Conservation (phyloP, 2,888 invertebrate species). For the Allophyes oxyacanthae region DNA sequence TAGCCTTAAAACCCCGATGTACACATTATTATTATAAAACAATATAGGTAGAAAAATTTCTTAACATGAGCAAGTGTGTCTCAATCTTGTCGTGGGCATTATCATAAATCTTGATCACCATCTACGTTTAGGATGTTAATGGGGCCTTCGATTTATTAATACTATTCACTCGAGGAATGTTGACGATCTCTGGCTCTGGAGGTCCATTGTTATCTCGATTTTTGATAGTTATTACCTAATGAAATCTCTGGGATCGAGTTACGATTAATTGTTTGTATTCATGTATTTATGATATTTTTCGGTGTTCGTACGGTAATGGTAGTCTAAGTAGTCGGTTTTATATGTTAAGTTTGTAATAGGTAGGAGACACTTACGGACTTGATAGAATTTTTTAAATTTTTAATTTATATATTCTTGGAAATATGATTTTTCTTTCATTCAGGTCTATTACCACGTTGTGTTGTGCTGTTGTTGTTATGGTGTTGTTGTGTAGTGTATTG, state of each 20-base stretch:
- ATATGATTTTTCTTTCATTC: no score
- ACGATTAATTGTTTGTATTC: constrained; percentile 55
- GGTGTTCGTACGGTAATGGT: constrained; percentile 21
- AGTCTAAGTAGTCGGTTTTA: constrained; percentile 10
- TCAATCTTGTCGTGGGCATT: constrained; percentile 78
- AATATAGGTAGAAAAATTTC: constrained; percentile 60
- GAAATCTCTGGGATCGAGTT: constrained; percentile 52
- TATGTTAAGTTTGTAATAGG: constrained; percentile 32
- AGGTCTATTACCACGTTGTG: no score
- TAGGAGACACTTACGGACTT: constrained; percentile 17
- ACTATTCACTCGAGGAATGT: constrained; percentile 65
- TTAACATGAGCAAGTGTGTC: constrained; percentile 68
- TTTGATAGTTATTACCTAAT: constrained; percentile 58
- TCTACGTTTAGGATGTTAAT: constrained; percentile 85
- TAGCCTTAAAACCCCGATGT: background rate
- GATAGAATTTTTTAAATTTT: no score
- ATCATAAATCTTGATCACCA: constrained; percentile 88
- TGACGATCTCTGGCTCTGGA: constrained; percentile 47
- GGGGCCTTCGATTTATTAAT: constrained; percentile 82
- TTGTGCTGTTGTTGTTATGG: no score
- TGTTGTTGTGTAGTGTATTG: no score
- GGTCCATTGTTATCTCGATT: constrained; percentile 56
- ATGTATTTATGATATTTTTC: constrained; percentile 44
- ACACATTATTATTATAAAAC: constrained; percentile 35
- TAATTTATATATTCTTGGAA: no score